phyloP scores from a whole-genome alignment of 2,797 vertebrate species.

The Octomys mimax region DNA sequence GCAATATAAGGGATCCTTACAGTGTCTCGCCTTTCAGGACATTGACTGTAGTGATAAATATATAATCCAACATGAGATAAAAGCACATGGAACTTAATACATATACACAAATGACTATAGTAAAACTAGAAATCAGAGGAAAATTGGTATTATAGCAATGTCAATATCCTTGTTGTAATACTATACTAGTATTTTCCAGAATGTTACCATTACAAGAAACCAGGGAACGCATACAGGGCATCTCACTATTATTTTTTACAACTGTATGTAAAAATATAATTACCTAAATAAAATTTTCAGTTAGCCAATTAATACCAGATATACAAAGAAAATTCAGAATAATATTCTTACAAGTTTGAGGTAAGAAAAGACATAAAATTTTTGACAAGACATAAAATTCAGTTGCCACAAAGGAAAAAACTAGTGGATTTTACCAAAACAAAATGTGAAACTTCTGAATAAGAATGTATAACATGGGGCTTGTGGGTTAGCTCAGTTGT shows the following conservation, averaged over 20 bases:
- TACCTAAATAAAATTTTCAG: background rate
- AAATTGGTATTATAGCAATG: background rate
- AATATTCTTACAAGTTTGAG: background rate
- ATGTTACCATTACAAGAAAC: background rate
- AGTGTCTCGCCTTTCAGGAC: background rate
- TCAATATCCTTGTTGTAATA: background rate
- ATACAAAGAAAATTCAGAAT: background rate
- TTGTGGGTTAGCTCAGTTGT: no score
- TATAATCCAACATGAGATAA: background rate
- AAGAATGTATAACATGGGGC: background rate
- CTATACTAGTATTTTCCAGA: no score
- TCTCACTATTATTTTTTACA: background rate
- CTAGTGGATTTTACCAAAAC: background rate
- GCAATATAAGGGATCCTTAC: background rate
- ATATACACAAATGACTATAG: background rate
- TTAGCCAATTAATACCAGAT: background rate
- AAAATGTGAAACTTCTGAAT: background rate
- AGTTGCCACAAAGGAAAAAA: background rate
- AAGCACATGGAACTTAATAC: background rate
- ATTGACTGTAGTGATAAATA: background rate
- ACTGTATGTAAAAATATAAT: background rate
- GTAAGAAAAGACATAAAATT: background rate
- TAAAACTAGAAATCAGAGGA: conserved; percentile 2
- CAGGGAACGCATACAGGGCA: background rate
- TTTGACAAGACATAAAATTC: background rate